Conservation (phyloP, 2,888 invertebrate species). For the Polia nebulosa region DNA sequence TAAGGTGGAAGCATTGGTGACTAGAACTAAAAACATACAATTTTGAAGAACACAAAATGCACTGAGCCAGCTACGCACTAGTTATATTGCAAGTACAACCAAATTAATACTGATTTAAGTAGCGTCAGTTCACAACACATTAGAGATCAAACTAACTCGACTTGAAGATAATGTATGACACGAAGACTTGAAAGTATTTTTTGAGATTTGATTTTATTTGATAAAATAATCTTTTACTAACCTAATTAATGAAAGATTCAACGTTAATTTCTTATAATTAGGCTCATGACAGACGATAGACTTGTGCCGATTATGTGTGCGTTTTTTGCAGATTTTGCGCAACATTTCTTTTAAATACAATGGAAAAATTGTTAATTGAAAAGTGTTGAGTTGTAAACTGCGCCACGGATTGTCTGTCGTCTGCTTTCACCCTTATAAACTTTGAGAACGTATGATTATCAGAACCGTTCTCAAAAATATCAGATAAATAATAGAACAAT, state of each 20-base stretch:
- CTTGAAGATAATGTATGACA: slow-evolving; percentile 7
- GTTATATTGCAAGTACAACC: slow-evolving; percentile 30
- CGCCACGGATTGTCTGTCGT: neutral
- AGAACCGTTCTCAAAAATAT: neutral
- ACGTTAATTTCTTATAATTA: neutral
- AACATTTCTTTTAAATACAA: neutral
- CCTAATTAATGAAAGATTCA: neutral
- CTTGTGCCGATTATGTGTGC: neutral
- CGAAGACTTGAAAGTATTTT: slow-evolving; percentile 4
- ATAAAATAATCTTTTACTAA: neutral
- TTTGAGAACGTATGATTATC: neutral
- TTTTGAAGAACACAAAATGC: slow-evolving; percentile 72
- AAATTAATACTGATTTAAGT: slow-evolving; percentile 59
- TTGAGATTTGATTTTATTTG: slow-evolving; percentile 3
- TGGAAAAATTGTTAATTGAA: neutral
- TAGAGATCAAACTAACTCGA: slow-evolving; percentile 32
- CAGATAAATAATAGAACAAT: slow-evolving; percentile 10
- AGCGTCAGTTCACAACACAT: slow-evolving; percentile 48
- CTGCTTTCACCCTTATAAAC: neutral
- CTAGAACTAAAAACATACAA: slow-evolving; percentile 81
- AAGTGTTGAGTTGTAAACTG: neutral
- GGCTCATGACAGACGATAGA: slow-evolving; percentile 1
- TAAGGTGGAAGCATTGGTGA: slow-evolving; percentile 83
- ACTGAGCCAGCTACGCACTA: slow-evolving; percentile 59
- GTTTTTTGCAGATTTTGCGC: slow-evolving; percentile 6